Evolutionary conservation across 2,888 invertebrate species (phyloP), one percentile per base, ranked within the genome.

Genomic region (Limulus polyphemus): DNA sequence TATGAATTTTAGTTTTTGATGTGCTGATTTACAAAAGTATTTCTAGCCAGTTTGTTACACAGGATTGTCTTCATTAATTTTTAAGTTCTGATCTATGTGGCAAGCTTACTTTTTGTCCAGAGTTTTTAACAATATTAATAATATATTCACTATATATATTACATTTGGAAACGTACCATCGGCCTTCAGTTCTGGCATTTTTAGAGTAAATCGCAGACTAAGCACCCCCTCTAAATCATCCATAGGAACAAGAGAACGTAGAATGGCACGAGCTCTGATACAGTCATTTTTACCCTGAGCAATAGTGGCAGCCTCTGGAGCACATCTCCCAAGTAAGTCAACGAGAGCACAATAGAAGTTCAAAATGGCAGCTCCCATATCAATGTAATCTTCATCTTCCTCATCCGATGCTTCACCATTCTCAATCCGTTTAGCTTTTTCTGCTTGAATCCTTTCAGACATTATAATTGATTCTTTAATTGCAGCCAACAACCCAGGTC

Each of bases 351-450:
- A 97, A 79, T 99, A 99, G 80, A 99, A 99, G 77, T 90, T 91
- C 58, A 99, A 81, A 69, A 98, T 95, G 14, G 99, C 95, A 0
- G 94, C 93, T 12, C 99, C 99, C 12, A 98, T 94, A 77, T 99
- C 99, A 61, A 99, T 97, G 76, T 98, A 99, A 78, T 99, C 99
- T 74, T 98, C 99, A 75, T 99, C 98, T 13, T 97, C 97, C 1
- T 95, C 94, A 0, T 90, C 86, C 71, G 93, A 73, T 11, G 59
- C 55, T 11, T 58, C 59, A 16, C 48, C 85, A 75, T 90, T 87
- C 76, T 85, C 83, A 16, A 81, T 71, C 72, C 80, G 78, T 32
- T 32, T 32, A 56, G 60, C 58, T 55, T 56, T 57, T 51, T 63
- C 65, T 11, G 60, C 51, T 10, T 60, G 50, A 7, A 93, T 92